Base-by-base conservation (phyloP, 2,113 vertebrate species). In the Glaucidium brasilianum region DNA sequence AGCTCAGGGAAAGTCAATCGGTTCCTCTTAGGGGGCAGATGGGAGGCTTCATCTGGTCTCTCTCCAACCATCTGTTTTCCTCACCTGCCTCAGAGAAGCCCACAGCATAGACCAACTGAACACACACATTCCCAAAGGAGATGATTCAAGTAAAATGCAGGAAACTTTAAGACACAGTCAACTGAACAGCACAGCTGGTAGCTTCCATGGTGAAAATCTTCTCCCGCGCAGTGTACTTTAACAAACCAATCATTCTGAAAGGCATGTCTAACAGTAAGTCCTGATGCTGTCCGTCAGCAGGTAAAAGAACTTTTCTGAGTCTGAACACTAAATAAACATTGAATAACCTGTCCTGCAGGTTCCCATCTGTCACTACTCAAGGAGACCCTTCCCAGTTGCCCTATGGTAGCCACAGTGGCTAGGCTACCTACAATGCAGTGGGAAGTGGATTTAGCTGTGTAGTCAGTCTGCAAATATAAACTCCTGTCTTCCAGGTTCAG, bases 211-310 rank as follows among this genome's bases (percentile, higher is more conserved):
- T 56, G 55, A 88, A 80, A 92, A 76, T 50, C 21, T 62, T 49
- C 39, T 72, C 39, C 37, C 37, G 4, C 0, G 0, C 20, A 17
- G 5, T 0, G 0, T 15, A 17, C 11, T 76, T 60, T 30, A 72
- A 27, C 23, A 80, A 91, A 6, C 0, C 14, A 49, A 11, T 26
- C 25, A 50, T 73, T 74, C 73, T 62, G 68, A 69, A 53, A 84
- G 35, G 11, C 13, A 18, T 9, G 3, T 68, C 29, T n/a, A 20
- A 17, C 19, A 60, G 5, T 4, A 62, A n/a, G 23, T 32, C 11
- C 49, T 73, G 73, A 45, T 68, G 27, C 59, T 73, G 23, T 39
- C 35, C 1, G 1, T 35, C 41, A 82, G 13, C 12, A 35, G 76
- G 53, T 12, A 86, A 74, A 66, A 50, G 25, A 32, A 2, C 0